Evolutionary conservation across 2,113 vertebrate species (phyloP).

Genomic region (Neotragus pygmaeus): DNA sequence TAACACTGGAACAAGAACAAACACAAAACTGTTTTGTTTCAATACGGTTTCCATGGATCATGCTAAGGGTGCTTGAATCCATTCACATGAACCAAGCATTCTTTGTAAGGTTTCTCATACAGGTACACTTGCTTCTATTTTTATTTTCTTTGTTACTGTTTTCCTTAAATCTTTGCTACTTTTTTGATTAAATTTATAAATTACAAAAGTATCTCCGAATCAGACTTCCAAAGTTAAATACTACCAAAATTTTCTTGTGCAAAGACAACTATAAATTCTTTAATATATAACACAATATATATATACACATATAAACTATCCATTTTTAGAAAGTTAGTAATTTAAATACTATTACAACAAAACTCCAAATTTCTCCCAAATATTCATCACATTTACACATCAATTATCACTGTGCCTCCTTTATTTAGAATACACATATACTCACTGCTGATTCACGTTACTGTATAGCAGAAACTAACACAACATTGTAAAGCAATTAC

Average conservation of each 20-base stretch:
- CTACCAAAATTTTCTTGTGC: neutral
- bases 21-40: neutral
- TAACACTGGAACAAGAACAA: neutral
- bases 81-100: neutral
- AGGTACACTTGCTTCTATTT: neutral
- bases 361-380: neutral
- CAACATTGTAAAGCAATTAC: neutral
- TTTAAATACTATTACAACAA: neutral
- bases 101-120: neutral
- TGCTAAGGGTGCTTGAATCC: neutral
- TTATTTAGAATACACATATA: neutral
- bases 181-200: neutral
- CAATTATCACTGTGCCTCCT: neutral
- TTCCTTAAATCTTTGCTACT: constrained; percentile 29
- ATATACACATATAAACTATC: neutral
- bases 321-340: neutral
- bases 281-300: neutral
- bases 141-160: neutral
- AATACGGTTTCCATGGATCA: neutral
- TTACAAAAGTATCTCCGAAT: neutral
- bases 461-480: neutral
- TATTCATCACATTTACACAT: neutral
- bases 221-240: neutral
- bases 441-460: neutral
- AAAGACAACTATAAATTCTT: constrained; percentile 17